Conservation (phyloP, 2,797 vertebrate species). For the Enteromius trimaculatus region DNA sequence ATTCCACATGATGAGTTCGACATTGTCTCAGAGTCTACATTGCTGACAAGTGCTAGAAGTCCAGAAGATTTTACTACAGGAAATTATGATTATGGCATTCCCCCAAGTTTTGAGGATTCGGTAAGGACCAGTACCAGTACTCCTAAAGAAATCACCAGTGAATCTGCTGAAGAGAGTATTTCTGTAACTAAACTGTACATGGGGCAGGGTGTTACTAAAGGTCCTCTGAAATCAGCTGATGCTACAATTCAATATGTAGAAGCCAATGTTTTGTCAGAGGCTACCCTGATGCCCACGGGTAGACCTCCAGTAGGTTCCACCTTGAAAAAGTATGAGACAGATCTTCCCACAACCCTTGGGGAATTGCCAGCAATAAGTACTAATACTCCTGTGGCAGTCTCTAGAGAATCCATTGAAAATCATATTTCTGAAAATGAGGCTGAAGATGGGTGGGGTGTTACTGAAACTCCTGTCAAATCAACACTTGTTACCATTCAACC, state of each 20-base stretch:
- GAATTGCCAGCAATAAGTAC: not conserved
- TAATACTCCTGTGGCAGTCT: not conserved
- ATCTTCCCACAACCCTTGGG: slow-evolving; percentile 6
- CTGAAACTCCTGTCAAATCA: slow-evolving; percentile 24
- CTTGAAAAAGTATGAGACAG: slow-evolving; percentile 28
- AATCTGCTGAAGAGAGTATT: not conserved
- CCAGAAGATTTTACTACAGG: slow-evolving; percentile 52
- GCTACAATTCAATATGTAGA: slow-evolving; percentile 7
- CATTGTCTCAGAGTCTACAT: slow-evolving; percentile 23
- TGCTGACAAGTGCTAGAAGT: slow-evolving; percentile 13
- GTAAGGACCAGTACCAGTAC: not conserved
- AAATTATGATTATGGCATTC: slow-evolving; percentile 6
- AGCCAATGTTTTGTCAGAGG: slow-evolving; percentile 16
- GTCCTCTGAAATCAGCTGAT: slow-evolving; percentile 20
- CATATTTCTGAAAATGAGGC: slow-evolving; percentile 8
- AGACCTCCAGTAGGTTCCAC: slow-evolving; percentile 43
- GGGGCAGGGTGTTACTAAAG: not conserved
- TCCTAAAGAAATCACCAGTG: not conserved
- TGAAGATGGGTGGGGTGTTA: not conserved
- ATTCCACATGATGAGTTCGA: not conserved
- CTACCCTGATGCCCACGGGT: slow-evolving; percentile 15
- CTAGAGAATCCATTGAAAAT: not conserved
- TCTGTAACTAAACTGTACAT: slow-evolving; percentile 14
- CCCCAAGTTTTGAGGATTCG: not conserved
- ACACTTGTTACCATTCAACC: slow-evolving; percentile 17